Percentiles rank a stretch among this genome's conserved stretches.
These are phyloP conservation scores for Deladenus siricidicola DNA, from an alignment of 2,888 invertebrate genomes.

Conservation along the genomic window DNA sequence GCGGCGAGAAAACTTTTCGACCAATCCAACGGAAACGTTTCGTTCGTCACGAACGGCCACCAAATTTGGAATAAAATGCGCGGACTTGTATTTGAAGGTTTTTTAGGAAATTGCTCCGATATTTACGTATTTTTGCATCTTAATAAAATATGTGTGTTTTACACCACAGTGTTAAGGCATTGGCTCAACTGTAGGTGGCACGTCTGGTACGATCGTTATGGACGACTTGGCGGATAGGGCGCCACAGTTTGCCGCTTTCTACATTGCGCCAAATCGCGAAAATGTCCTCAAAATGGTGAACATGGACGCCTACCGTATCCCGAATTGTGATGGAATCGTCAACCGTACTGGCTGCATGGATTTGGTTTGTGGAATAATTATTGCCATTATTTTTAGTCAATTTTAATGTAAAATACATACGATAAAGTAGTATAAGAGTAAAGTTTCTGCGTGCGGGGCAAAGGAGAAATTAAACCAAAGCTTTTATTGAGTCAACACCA, in stretches of 20 bases:
- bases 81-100: slow-evolving; percentile 40
- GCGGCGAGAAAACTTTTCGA: slow-evolving; percentile 36
- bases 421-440: too few relatives aligned
- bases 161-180: slow-evolving; percentile 23
- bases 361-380: too few relatives aligned
- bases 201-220: slow-evolving; percentile 30
- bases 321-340: slow-evolving; percentile 30
- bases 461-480: too few relatives aligned
- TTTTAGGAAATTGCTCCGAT: too few relatives aligned
- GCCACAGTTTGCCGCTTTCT: slow-evolving; percentile 28
- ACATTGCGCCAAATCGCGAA: slow-evolving; percentile 34
- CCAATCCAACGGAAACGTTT: slow-evolving; percentile 25
- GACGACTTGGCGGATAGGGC: slow-evolving; percentile 35
- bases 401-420: too few relatives aligned
- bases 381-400: too few relatives aligned
- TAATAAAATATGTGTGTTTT: neutral
- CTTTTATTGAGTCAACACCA: too few relatives aligned
- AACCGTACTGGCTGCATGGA: slow-evolving; percentile 33
- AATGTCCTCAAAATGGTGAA: slow-evolving; percentile 34
- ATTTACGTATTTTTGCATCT: neutral
- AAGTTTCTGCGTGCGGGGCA: too few relatives aligned
- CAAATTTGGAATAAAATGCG: slow-evolving; percentile 49
- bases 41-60: slow-evolving; percentile 38
- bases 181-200: slow-evolving; percentile 24
- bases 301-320: slow-evolving; percentile 24